phyloP scores from a whole-genome alignment of 2,797 vertebrate genomes.

The Cynopterus sphinx region DNA sequence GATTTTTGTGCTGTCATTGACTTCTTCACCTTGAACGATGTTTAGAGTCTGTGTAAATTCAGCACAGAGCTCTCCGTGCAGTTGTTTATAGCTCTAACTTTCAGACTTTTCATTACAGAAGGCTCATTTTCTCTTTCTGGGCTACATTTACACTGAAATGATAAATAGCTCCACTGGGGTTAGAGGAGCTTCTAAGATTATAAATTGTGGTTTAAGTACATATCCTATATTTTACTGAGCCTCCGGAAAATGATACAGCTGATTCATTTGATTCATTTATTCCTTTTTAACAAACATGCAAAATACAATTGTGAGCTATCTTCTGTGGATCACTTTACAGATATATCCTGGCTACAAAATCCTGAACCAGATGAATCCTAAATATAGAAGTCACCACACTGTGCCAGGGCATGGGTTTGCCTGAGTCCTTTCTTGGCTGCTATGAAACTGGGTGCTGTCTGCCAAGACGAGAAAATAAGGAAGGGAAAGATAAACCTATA shows the following conservation, averaged over 20 bases:
- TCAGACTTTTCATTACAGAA: slow-evolving; percentile 60
- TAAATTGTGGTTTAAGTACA: slow-evolving; percentile 49
- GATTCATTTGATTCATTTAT: slow-evolving; percentile 1
- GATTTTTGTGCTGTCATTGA: slow-evolving; percentile 49
- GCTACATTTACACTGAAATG: slow-evolving; percentile 44
- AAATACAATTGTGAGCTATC: neutral
- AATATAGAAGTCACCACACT: neutral
- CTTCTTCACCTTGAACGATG: slow-evolving; percentile 46
- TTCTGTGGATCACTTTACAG: slow-evolving; percentile 4
- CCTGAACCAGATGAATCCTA: neutral
- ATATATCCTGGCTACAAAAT: neutral
- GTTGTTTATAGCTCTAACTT: slow-evolving; percentile 55
- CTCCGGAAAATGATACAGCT: neutral
- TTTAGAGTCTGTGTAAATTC: slow-evolving; percentile 34
- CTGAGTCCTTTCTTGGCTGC: neutral
- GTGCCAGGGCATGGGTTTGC: neutral
- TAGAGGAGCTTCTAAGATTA: slow-evolving; percentile 25
- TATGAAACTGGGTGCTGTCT: neutral
- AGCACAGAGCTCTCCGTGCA: neutral
- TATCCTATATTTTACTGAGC: slow-evolving; percentile 13
- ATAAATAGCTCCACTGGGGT: slow-evolving; percentile 1
- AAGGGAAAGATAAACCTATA: neutral
- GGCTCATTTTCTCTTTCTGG: slow-evolving; percentile 56
- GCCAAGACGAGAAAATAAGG: neutral
- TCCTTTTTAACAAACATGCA: slow-evolving; percentile 57